Base-by-base conservation (phyloP, 2,113 vertebrate genomes). In the Salvator merianae region DNA sequence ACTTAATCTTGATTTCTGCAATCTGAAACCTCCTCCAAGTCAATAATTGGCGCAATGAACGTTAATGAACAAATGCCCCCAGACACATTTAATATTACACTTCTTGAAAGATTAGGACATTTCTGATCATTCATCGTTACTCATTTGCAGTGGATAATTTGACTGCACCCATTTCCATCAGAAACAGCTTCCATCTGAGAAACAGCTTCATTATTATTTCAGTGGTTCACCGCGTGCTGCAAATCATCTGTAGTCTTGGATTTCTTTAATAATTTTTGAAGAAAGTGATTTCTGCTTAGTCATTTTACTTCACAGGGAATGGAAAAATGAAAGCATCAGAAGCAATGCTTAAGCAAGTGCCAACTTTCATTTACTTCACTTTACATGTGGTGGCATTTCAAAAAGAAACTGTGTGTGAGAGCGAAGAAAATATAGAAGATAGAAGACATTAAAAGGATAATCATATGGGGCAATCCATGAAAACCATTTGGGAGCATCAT, bases 11-110 rank as follows among this genome's bases (percentile, higher is more conserved):
- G 82, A 70, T 28, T 55, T 88, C 84, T 84, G 66, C 30, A 88
- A 90, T 83, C 13, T 73, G 71, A 70, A 84, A 68, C 1, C 74
- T 50, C 80, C 1, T 82, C 74, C 50, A 72, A 68, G 62, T 82
- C 32, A 71, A 79, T 81, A 87, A 73, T 16, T 77, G 55, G 3
- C 76, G 80, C 87, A 84, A 86, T 63, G 24, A 66, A 36, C 87
- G 20, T 5, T 86, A 89, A 89, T 88, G 55, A 77, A 1, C 1
- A 74, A 83, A 86, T 91, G 86, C 76, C 4, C 55, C 32, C 80
- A 81, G 88, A 93, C 90, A 86, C 88, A 90, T 92, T 91, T 93
- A 81, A 84, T 90, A 87, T 86, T 82, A 65, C 9, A 84, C 5
- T 69, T 79, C n/a, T 71, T 62, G 40, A 50, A 92, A 55, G 84